phyloP scores from a whole-genome alignment of 2,797 vertebrate species.

The Harpia harpyja region DNA sequence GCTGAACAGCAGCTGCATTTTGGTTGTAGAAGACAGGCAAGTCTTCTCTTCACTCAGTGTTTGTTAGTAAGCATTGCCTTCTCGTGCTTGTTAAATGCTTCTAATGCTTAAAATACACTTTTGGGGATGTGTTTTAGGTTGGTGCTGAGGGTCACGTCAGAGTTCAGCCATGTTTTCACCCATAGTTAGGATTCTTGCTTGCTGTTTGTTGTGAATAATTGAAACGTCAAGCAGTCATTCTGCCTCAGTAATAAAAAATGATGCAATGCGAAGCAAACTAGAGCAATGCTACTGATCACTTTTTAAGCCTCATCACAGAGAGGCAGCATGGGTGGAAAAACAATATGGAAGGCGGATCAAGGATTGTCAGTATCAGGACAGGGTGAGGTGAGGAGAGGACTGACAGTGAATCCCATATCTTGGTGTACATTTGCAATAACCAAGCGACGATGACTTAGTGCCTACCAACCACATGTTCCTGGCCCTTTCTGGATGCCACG shows the following conservation, averaged over 20 bases:
- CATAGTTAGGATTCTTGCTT: background rate
- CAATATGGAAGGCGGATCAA: background rate
- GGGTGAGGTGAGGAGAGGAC: background rate
- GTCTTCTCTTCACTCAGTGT: background rate
- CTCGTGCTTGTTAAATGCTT: background rate
- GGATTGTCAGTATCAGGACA: background rate
- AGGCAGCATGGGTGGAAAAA: background rate
- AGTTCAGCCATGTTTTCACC: background rate
- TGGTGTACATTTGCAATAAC: background rate
- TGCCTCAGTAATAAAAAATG: background rate
- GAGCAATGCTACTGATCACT: background rate
- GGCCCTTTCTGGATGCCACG: background rate
- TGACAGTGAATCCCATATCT: background rate
- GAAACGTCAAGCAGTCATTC: background rate
- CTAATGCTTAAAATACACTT: background rate
- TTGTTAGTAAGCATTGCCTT: background rate
- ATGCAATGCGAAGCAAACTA: background rate
- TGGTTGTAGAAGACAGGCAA: background rate
- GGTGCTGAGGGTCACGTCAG: background rate
- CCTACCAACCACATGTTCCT: accelerated
- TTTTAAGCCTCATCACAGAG: background rate
- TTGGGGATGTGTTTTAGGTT: background rate
- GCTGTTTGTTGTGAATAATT: background rate
- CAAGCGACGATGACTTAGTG: accelerated
- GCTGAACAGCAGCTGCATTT: background rate